Conservation (phyloP, 1,140 invertebrate genomes). For the Bilobella aurantiaca region DNA sequence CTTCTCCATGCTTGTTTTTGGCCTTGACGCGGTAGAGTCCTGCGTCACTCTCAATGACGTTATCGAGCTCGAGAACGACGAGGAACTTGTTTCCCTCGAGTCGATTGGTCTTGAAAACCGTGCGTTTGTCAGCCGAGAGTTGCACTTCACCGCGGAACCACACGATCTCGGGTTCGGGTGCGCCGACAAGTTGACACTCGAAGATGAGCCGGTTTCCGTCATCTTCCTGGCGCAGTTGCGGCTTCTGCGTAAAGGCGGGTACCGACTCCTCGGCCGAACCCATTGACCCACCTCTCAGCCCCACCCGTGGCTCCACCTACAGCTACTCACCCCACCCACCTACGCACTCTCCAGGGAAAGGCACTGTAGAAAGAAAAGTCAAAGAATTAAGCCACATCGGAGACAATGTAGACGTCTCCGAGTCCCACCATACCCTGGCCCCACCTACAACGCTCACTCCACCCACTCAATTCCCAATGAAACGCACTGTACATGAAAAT, state of each 20-base stretch:
- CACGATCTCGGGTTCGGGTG: slow-evolving; percentile 78
- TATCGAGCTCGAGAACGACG: slow-evolving; percentile 83
- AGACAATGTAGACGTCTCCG: too few relatives aligned
- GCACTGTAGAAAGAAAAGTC: too few relatives aligned
- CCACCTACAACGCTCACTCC: too few relatives aligned
- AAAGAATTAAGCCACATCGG: too few relatives aligned
- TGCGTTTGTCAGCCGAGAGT: slow-evolving; percentile 68
- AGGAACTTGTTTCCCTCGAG: slow-evolving; percentile 74
- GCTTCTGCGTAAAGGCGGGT: slow-evolving; percentile 94
- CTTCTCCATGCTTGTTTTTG: slow-evolving; percentile 94
- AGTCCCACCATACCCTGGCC: too few relatives aligned
- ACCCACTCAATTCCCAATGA: too few relatives aligned
- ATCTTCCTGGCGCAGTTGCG: slow-evolving; percentile 86
- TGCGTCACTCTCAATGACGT: slow-evolving; percentile 89
- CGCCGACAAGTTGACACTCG: slow-evolving; percentile 79
- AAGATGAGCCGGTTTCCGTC: slow-evolving; percentile 90
- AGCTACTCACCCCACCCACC: neutral
- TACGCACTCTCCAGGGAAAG: neutral
- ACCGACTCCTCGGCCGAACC: slow-evolving; percentile 85
- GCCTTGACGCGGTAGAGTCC: slow-evolving; percentile 96
- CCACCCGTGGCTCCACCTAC: neutral
- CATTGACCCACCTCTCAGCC: slow-evolving; percentile 37
- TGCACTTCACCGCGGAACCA: slow-evolving; percentile 82
- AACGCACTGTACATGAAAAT: too few relatives aligned
- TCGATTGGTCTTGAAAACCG: slow-evolving; percentile 72